These are phyloP conservation scores for Drosophila nigrodunni DNA, from an alignment of 1,140 invertebrate genomes.

Conservation along the genomic window DNA sequence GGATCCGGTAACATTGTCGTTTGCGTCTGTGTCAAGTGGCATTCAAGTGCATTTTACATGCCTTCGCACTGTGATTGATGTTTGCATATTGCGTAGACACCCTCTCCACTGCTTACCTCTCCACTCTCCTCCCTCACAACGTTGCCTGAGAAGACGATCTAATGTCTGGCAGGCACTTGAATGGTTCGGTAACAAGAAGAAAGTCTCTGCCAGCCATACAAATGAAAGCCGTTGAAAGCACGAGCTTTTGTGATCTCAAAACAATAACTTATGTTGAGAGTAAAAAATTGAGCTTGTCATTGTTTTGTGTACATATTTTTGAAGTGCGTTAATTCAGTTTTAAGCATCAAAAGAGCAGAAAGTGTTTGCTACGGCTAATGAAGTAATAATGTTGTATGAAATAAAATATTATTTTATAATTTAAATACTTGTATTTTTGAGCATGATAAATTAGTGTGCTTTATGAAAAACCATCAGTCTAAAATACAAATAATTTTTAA, in stretches of 20 bases:
- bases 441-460: no score
- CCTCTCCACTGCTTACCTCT: neutral
- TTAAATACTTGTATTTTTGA: no score
- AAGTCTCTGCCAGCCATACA: constrained; percentile 20
- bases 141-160: neutral
- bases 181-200: constrained; percentile 31
- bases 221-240: constrained; percentile 6
- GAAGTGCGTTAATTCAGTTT: constrained; percentile 12
- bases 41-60: constrained; percentile 79
- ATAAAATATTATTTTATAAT: neutral
- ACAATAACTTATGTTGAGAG: constrained; percentile 2
- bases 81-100: constrained; percentile 49
- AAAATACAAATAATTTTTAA: no score
- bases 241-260: constrained; percentile 3
- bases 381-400: neutral
- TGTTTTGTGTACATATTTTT: neutral
- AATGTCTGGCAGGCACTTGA: constrained; percentile 8
- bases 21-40: constrained; percentile 74
- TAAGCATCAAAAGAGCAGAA: constrained; percentile 4
- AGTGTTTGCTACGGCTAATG: neutral
- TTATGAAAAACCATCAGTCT: no score
- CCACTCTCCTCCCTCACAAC: no score
- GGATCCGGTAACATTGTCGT: constrained; percentile 46
- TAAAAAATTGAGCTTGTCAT: constrained; percentile 1
- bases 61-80: constrained; percentile 71